A percentile compares a stretch with the other conserved stretches of the same genome.
Evolutionary conservation across 2,113 vertebrate genomes (phyloP).

Genomic region (Elanoides forficatus): DNA sequence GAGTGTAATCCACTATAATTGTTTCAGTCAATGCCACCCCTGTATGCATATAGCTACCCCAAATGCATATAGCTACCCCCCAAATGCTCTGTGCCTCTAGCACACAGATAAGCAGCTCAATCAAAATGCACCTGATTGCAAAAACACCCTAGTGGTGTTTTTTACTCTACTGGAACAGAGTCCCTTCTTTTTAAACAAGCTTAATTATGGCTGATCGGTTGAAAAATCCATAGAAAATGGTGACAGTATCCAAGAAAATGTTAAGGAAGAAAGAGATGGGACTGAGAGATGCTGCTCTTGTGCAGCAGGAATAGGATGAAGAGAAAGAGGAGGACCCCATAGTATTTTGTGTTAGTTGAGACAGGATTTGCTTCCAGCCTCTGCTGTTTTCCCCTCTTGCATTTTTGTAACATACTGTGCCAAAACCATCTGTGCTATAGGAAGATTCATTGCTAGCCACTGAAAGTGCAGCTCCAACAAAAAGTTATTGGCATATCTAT

Average conservation of each 20-base stretch:
- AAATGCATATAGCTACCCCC: neutral
- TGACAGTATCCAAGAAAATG: neutral
- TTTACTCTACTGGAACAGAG: neutral
- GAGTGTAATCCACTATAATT: neutral
- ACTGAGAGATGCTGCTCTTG: neutral
- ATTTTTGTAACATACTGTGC: neutral
- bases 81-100: neutral
- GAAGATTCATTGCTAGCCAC: neutral
- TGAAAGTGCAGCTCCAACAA: neutral
- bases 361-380: neutral
- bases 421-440: neutral
- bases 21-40: neutral
- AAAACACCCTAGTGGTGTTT: neutral
- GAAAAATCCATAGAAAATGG: neutral
- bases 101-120: fast-evolving
- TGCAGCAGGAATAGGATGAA: neutral
- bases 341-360: neutral
- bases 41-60: fast-evolving
- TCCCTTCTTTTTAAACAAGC: neutral
- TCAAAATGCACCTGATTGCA: neutral
- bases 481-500: neutral
- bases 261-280: neutral
- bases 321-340: neutral
- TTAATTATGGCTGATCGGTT: neutral
- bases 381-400: neutral